phyloP scores from a whole-genome alignment of 2,797 vertebrate species.

The Poeciliopsis infans region DNA sequence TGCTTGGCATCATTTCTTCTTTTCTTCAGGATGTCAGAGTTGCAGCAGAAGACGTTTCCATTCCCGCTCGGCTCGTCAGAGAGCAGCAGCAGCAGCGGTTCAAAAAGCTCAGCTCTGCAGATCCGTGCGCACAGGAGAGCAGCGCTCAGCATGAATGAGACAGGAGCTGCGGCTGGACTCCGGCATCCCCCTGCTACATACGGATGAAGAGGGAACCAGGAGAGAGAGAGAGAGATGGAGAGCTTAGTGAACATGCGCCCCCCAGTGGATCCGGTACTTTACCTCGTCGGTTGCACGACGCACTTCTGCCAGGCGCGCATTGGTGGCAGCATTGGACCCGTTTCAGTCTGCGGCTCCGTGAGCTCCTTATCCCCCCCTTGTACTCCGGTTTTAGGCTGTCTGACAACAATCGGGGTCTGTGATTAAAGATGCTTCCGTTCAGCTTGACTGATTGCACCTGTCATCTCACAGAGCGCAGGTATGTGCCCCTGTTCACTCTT shows the following conservation, averaged over 20 bases:
- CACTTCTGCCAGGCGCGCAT: conserved; percentile 47
- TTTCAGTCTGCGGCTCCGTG: conserved; percentile 9
- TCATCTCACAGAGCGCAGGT: conserved; percentile 9
- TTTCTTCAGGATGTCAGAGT: conserved; percentile 66
- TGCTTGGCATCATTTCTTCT: conserved; percentile 73
- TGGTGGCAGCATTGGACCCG: conserved; percentile 71
- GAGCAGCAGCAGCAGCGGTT: conserved; percentile 44
- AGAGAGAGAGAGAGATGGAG: conserved; percentile 4
- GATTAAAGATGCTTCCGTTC: conserved; percentile 22
- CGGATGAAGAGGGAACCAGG: conserved; percentile 12
- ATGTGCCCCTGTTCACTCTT: neutral
- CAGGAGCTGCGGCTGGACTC: conserved; percentile 65
- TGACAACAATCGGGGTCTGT: conserved; percentile 24
- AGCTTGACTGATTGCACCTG: conserved; percentile 33
- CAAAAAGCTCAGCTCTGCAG: conserved; percentile 65
- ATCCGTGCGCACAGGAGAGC: conserved; percentile 70
- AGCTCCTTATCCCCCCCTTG: neutral
- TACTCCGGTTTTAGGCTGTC: conserved; percentile 9
- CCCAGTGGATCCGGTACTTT: conserved; percentile 33
- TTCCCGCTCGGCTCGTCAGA: conserved; percentile 46
- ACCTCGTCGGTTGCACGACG: conserved; percentile 11
- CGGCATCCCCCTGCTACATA: conserved; percentile 59
- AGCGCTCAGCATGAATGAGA: conserved; percentile 77
- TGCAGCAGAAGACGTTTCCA: conserved; percentile 65
- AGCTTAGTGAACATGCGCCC: conserved; percentile 59